Evolutionary conservation across 2,797 vertebrate species (phyloP), one percentile per base, ranked within the genome.

Genomic region (Miichthys miiuy): DNA sequence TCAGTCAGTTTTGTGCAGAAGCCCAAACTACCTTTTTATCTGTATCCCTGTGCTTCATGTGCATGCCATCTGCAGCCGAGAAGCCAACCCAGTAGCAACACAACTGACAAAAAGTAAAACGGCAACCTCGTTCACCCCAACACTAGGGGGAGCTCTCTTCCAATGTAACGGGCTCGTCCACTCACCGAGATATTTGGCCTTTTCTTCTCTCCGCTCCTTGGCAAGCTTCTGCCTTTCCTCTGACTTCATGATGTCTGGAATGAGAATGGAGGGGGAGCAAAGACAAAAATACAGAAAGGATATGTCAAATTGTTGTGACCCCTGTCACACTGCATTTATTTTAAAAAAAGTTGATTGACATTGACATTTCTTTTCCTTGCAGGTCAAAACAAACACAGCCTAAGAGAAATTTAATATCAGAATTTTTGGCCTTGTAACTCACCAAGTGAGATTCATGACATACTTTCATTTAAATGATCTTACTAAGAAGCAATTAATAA

Each of bases 141-240:
- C 94, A 93, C 91, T 66, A 95, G 96, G 71, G 88, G 94, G 94
- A 72, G 85, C 85, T 79, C 67, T 91, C 62, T 50, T 57, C 72
- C 78, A 47, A 51, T 60, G 61, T 48, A 66, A 76, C 10, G 6
- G 3, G 2, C 0, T 51, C n/a, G 4, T 57, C 73, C 74, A 85
- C 97, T 90, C 91, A 99, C 98, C 98, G 56, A 99, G 94, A 93
- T 97, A 97, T 92, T 97, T 99, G 88, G 98, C 97, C 66, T 97
- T 95, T 62, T 99, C 97, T 82, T 98, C 97, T 12, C 98, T 92
- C 18, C 98, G 94, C 81, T 98, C 97, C 90, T 97, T 97, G 0
- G 97, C 98, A 78, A 96, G 95, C 85, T 96, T 97, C 93, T 98
- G 97, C 79, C 98, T 95, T 2, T 98, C 97, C 75, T 97, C 96